Percentiles rank a stretch among this genome's conserved stretches.
Evolutionary conservation across 92 coral and sea anemone species (phyloP).

Genomic region (Actinostola sp.): DNA sequence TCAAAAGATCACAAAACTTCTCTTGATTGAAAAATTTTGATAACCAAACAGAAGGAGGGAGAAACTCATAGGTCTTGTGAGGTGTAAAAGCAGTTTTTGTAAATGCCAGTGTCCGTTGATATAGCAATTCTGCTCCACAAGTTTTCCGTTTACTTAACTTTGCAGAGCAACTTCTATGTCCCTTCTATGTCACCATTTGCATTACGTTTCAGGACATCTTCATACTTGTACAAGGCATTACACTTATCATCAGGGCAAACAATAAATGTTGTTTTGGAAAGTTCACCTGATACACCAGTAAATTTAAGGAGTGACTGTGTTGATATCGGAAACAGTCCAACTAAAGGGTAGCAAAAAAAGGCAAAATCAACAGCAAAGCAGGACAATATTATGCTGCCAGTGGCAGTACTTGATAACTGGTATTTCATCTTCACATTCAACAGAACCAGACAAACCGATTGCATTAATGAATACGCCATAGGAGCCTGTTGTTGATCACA

Average conservation of each 20-base stretch:
- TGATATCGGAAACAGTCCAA: slow-evolving; percentile 34
- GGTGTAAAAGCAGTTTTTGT: slow-evolving; percentile 19
- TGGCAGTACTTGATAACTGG: slow-evolving; percentile 22
- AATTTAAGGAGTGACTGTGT: neutral
- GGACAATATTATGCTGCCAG: slow-evolving; percentile 3
- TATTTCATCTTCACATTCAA: slow-evolving; percentile 23
- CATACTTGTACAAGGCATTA: slow-evolving; percentile 23
- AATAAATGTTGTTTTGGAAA: slow-evolving; percentile 1
- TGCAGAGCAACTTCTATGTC: slow-evolving; percentile 14
- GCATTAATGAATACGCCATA: slow-evolving; percentile 1
- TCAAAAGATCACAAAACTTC: slow-evolving; percentile 25
- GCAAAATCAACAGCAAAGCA: slow-evolving; percentile 25
- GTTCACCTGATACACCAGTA: neutral
- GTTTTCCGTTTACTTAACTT: slow-evolving; percentile 12
- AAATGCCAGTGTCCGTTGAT: slow-evolving; percentile 18
- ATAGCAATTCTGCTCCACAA: slow-evolving; percentile 24
- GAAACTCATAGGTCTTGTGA: slow-evolving; percentile 28
- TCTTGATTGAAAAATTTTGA: slow-evolving; percentile 18
- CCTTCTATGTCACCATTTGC: slow-evolving; percentile 36
- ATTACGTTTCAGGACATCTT: slow-evolving; percentile 14
- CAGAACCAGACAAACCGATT: slow-evolving; percentile 37
- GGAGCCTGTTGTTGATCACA: no score
- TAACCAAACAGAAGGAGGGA: slow-evolving; percentile 47
- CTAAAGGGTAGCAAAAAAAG: slow-evolving; percentile 36
- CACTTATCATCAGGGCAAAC: slow-evolving; percentile 44